phyloP scores from a whole-genome alignment of 2,888 invertebrate species.

The Mechanitis messenoides region DNA sequence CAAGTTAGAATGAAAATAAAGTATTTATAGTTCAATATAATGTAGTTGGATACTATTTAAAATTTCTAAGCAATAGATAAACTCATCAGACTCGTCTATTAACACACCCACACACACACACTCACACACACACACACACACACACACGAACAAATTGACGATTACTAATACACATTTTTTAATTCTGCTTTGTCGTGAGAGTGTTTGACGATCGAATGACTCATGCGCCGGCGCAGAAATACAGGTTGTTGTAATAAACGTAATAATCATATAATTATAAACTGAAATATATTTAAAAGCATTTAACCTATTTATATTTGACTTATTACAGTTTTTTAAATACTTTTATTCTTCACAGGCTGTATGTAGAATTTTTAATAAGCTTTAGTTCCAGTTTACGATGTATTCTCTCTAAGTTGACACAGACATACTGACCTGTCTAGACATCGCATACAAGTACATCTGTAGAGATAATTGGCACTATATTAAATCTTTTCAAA shows the following conservation, averaged over 20 bases:
- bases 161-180: slow-evolving; percentile 47
- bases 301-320: background rate
- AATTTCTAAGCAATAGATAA: slow-evolving; percentile 9
- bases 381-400: slow-evolving; percentile 14
- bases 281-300: background rate
- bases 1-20: too few relatives aligned
- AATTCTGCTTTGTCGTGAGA: slow-evolving; percentile 63
- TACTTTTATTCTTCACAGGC: background rate
- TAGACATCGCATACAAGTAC: slow-evolving; percentile 33
- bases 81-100: slow-evolving; percentile 20
- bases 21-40: too few relatives aligned
- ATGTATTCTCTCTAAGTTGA: slow-evolving; percentile 29
- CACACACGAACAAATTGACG: slow-evolving; percentile 42
- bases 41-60: too few relatives aligned
- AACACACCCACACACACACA: slow-evolving; percentile 23
- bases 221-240: slow-evolving; percentile 40
- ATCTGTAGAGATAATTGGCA: background rate
- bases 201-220: slow-evolving; percentile 70
- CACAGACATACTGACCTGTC: slow-evolving; percentile 41
- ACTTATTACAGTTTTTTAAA: background rate
- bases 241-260: slow-evolving; percentile 24
- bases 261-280: background rate
- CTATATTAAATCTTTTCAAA: too few relatives aligned
- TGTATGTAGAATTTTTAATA: background rate
- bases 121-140: too few relatives aligned